Percentiles rank a stretch among this genome's conserved stretches.
Conservation (phyloP, 92 coral and sea anemone species). For the Pocillopora meandrina region DNA sequence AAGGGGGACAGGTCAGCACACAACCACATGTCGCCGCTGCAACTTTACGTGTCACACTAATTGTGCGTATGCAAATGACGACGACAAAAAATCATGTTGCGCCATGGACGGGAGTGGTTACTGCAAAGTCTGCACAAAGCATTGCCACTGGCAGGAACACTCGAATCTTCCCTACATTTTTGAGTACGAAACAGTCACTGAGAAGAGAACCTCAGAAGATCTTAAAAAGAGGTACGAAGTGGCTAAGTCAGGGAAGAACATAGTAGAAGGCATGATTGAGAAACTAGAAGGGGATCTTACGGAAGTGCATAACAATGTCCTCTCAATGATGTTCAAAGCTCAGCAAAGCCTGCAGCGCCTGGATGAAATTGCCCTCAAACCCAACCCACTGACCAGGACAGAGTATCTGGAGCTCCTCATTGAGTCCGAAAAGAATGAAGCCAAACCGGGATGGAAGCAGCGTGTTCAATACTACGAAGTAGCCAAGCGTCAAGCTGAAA, state of each 20-base stretch:
- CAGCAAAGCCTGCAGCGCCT: no score
- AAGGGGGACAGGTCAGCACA: conserved; percentile 5
- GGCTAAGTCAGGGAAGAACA: neutral
- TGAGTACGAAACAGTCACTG: conserved; percentile 8
- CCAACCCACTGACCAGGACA: neutral
- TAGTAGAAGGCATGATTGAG: neutral
- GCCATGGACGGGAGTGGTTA: neutral
- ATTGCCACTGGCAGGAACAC: conserved; percentile 30
- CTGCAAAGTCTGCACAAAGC: conserved; percentile 11
- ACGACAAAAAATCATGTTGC: neutral
- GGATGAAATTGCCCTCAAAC: neutral
- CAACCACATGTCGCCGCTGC: conserved; percentile 38
- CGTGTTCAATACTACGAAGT: neutral
- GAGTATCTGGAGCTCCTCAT: neutral
- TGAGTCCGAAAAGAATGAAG: neutral
- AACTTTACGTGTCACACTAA: conserved; percentile 36
- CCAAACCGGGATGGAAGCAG: neutral
- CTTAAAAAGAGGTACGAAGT: conserved; percentile 17
- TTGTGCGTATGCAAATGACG: conserved; percentile 18
- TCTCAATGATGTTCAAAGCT: neutral
- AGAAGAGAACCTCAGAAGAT: conserved; percentile 32
- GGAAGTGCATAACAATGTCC: neutral
- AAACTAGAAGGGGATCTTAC: neutral
- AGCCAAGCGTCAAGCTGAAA: neutral
- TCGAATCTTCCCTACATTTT: conserved; percentile 26